Conservation (phyloP, 1,140 invertebrate genomes). For the Drosophila repletoides region DNA sequence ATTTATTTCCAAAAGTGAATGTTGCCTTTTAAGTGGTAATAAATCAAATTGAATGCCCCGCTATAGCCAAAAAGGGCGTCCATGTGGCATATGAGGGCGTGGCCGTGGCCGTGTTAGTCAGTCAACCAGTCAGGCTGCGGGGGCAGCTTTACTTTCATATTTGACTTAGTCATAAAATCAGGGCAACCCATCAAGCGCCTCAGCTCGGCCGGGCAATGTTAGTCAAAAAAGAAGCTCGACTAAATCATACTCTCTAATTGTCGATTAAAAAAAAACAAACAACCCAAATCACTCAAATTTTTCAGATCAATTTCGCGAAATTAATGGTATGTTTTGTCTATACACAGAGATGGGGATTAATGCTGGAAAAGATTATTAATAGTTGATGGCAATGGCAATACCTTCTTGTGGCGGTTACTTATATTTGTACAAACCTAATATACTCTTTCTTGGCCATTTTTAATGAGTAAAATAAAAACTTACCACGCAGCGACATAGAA, state of each 20-base stretch:
- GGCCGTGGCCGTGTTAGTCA: slow-evolving; percentile 19
- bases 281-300: too few species aligned
- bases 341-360: too few species aligned
- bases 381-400: too few species aligned
- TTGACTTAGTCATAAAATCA: slow-evolving; percentile 76
- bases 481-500: slow-evolving; percentile 29
- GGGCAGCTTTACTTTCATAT: slow-evolving; percentile 62
- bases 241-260: slow-evolving; percentile 12
- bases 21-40: slow-evolving; percentile 80
- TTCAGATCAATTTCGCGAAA: too few species aligned
- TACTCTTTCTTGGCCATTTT: too few species aligned
- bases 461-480: slow-evolving; percentile 32
- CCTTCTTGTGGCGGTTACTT: too few species aligned
- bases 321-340: too few species aligned
- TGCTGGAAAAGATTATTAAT: too few species aligned
- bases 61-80: slow-evolving; percentile 13
- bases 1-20: slow-evolving; percentile 79
- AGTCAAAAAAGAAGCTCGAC: too few species aligned
- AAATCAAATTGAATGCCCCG: slow-evolving; percentile 70
- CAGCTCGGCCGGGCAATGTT: slow-evolving; percentile 2
- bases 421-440: too few species aligned
- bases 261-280: too few species aligned
- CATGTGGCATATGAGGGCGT: slow-evolving; percentile 8
- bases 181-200: slow-evolving; percentile 23
- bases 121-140: slow-evolving; percentile 31